Percentiles rank a stretch among this genome's conserved stretches.
Evolutionary conservation across 2,797 vertebrate genomes (phyloP).

Genomic region (Coilia nasus): DNA sequence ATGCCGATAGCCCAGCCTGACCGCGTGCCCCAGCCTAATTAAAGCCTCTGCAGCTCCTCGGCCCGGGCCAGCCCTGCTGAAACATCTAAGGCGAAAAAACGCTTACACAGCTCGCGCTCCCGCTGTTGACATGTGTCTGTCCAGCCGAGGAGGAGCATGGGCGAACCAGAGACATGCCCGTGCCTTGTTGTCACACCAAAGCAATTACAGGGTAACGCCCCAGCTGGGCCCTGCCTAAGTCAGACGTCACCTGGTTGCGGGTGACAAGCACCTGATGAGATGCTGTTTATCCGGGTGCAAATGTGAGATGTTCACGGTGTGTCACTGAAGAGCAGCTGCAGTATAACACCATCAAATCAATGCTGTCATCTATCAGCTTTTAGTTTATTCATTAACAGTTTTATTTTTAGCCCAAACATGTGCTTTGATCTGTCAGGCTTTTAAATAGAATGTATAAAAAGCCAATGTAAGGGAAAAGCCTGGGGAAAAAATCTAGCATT

Average conservation of each 20-base stretch:
- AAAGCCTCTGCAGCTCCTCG: constrained; percentile 46
- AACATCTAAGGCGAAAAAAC: constrained; percentile 73
- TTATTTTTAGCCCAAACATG: constrained; percentile 1
- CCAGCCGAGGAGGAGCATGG: neutral
- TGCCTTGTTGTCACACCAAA: neutral
- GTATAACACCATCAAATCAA: neutral
- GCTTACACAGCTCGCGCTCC: constrained; percentile 70
- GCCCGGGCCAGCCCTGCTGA: constrained; percentile 57
- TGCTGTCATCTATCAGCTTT: neutral
- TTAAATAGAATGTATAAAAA: neutral
- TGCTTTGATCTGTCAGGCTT: neutral
- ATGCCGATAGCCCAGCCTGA: neutral
- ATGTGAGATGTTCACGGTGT: constrained; percentile 2
- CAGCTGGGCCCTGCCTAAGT: neutral
- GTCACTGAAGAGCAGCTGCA: neutral
- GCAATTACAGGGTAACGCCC: neutral
- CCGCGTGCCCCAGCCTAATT: constrained; percentile 61
- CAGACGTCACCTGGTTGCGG: neutral
- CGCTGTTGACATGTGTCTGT: constrained; percentile 43
- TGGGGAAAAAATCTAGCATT: neutral
- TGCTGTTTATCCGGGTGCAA: neutral
- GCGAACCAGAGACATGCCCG: neutral
- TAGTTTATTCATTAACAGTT: constrained; percentile 13
- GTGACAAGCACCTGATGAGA: neutral
- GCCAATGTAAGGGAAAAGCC: too few relatives aligned